phyloP scores from a whole-genome alignment of 2,113 vertebrate genomes.

The Hucho hucho region DNA sequence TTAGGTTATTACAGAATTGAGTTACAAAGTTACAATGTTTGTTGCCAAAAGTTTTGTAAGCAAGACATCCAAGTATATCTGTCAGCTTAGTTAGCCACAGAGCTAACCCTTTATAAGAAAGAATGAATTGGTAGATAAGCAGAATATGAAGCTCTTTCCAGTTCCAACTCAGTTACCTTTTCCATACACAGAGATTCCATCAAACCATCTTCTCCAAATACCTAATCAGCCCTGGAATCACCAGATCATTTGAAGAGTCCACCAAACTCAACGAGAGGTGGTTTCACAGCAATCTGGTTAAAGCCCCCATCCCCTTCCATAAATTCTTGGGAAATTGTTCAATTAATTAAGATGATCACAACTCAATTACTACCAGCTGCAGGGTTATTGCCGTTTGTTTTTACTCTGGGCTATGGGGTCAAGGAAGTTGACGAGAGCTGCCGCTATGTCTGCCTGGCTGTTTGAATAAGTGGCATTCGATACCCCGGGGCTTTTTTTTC shows the following conservation, averaged over 20 bases:
- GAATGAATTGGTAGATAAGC: not conserved
- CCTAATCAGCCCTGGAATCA: conserved; percentile 59
- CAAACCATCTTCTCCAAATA: conserved; percentile 17
- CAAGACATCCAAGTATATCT: not conserved
- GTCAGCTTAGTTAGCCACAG: not conserved
- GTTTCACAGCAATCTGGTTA: conserved; percentile 46
- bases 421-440: conserved; percentile 84
- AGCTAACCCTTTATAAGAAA: not conserved
- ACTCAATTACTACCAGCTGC: conserved; percentile 90
- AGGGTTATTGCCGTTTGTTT: conserved; percentile 88
- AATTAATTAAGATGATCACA: conserved; percentile 92
- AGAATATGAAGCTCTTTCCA: not conserved
- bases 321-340: conserved; percentile 87
- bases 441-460: conserved; percentile 87
- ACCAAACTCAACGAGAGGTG: conserved; percentile 36
- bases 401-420: conserved; percentile 81
- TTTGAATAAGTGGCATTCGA: conserved; percentile 93
- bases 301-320: conserved; percentile 57
- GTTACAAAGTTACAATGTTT: not conserved
- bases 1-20: no score
- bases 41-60: not conserved
- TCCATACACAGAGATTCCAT: conserved; percentile 11
- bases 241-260: conserved; percentile 55
- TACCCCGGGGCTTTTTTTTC: conserved; percentile 75
- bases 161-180: conserved; percentile 2